These are phyloP conservation scores for Caenorhabditis zanzibari DNA, from an alignment of 2,888 invertebrate species.

Conservation along the genomic window DNA sequence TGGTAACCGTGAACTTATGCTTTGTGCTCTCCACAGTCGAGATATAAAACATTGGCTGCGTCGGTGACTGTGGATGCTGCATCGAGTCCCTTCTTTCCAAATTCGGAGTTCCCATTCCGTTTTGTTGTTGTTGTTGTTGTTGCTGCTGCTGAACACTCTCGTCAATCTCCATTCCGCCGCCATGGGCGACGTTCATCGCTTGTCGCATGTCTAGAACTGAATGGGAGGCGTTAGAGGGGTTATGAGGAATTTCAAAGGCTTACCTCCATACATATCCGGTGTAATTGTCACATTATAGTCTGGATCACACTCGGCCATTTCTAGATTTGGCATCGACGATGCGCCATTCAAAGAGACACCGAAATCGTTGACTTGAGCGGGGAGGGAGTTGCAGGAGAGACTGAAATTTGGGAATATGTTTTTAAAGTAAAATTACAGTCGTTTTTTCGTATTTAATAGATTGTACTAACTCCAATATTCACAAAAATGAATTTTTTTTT, in stretches of 20 bases:
- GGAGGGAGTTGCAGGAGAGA: slow-evolving; percentile 74
- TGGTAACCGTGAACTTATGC: slow-evolving; percentile 79
- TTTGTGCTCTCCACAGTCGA: slow-evolving; percentile 74
- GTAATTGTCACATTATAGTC: slow-evolving; percentile 82
- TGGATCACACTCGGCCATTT: slow-evolving; percentile 77
- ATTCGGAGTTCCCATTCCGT: slow-evolving; percentile 38
- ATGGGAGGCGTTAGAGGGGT: no score
- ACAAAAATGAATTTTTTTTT: no score
- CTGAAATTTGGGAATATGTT: slow-evolving; percentile 58
- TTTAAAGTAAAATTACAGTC: no score
- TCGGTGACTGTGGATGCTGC: slow-evolving; percentile 60
- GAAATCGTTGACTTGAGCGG: slow-evolving; percentile 69
- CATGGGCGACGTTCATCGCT: slow-evolving; percentile 65
- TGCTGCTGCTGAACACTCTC: slow-evolving; percentile 47
- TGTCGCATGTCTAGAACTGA: slow-evolving; percentile 70
- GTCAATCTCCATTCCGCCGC: slow-evolving; percentile 56
- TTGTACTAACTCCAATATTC: no score
- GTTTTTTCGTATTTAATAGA: no score
- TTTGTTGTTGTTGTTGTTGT: slow-evolving; percentile 35
- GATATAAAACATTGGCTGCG: slow-evolving; percentile 75
- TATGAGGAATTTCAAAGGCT: no score
- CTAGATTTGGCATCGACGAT: slow-evolving; percentile 75
- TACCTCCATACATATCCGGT: slow-evolving; percentile 79
- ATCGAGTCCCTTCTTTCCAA: slow-evolving; percentile 46
- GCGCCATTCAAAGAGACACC: slow-evolving; percentile 67